Conservation (phyloP, 64 coral and sea anemone genomes). For the Dendronephthya gigantea region DNA sequence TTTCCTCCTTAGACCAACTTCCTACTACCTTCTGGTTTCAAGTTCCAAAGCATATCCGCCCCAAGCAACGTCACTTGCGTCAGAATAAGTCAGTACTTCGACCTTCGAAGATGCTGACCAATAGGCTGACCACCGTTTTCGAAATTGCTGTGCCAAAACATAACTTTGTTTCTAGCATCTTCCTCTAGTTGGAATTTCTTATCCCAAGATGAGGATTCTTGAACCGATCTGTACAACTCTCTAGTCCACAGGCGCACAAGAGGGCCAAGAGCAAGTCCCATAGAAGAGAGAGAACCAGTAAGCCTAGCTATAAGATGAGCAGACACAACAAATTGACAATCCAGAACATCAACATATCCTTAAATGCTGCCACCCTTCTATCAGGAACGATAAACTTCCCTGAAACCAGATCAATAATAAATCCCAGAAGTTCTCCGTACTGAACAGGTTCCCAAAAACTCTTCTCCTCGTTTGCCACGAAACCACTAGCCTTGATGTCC, state of each 20-base stretch:
- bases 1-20: conserved; percentile 39
- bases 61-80: conserved; percentile 41
- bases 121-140: conserved; percentile 41
- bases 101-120: conserved; percentile 44
- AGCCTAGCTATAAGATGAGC: conserved; percentile 3
- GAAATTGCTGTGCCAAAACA: conserved; percentile 45
- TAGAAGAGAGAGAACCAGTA: conserved; percentile 13
- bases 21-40: conserved; percentile 38
- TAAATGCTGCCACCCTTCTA: background rate
- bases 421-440: conserved; percentile 36
- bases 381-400: conserved; percentile 22
- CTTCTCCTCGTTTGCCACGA: conserved; percentile 24
- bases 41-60: conserved; percentile 42
- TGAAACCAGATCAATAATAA: conserved; percentile 27
- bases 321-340: background rate
- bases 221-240: conserved; percentile 9
- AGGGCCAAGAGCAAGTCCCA: background rate
- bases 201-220: conserved; percentile 19
- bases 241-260: conserved; percentile 31
- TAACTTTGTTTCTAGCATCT: conserved; percentile 13
- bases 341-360: background rate
- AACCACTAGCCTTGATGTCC: background rate
- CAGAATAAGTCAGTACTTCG: conserved; percentile 39
- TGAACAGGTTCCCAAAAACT: conserved; percentile 46
- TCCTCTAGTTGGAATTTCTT: conserved; percentile 15